These are phyloP conservation scores for Tachyglossus aculeatus DNA, from an alignment of 2,797 vertebrate genomes.

Conservation along the genomic window DNA sequence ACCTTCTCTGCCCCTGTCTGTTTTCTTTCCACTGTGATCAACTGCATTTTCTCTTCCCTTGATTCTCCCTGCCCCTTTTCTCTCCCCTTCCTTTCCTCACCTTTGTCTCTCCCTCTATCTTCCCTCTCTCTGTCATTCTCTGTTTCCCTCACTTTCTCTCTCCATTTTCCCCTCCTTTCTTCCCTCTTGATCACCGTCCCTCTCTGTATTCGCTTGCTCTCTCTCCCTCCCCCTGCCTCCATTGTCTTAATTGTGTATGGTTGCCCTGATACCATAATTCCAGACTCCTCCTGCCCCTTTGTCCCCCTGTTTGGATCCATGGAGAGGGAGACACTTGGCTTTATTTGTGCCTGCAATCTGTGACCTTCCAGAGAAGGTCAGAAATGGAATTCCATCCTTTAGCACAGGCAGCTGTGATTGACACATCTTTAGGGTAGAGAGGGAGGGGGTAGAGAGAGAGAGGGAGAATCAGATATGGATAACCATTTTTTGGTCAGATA, in stretches of 20 bases:
- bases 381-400: slow-evolving; percentile 16
- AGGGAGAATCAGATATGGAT: slow-evolving; percentile 43
- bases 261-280: slow-evolving; percentile 11
- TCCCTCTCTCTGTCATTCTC: too few relatives aligned
- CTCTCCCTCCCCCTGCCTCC: neutral
- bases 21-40: neutral
- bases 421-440: neutral
- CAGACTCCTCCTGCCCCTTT: slow-evolving; percentile 1
- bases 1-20: neutral
- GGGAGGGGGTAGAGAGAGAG: neutral
- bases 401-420: slow-evolving; percentile 9
- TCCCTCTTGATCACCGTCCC: too few relatives aligned
- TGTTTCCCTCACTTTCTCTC: neutral
- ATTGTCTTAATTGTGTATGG: neutral
- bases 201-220: too few relatives aligned
- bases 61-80: neutral
- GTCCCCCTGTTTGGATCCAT: slow-evolving; percentile 8
- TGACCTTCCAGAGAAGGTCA: slow-evolving; percentile 27
- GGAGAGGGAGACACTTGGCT: neutral
- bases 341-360: neutral
- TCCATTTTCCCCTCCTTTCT: neutral
- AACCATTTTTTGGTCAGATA: slow-evolving; percentile 50
- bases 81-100: neutral
- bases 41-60: neutral
- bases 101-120: neutral